Evolutionary conservation across 2,797 vertebrate genomes (phyloP).

Genomic region (Rhodeus uyekii): DNA sequence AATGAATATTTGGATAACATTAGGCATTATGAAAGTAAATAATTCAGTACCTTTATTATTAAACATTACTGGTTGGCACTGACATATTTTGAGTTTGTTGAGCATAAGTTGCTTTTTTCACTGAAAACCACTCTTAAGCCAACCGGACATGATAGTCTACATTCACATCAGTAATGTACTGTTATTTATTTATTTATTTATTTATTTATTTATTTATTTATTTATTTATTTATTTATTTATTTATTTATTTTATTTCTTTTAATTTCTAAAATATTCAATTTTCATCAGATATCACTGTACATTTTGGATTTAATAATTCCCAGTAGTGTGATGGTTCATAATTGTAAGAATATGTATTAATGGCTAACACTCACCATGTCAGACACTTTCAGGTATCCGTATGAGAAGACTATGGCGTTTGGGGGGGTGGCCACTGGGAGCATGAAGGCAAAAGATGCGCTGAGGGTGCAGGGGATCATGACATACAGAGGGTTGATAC

Average conservation of each 20-base stretch:
- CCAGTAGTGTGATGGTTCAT: neutral
- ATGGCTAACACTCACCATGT: conserved; percentile 86
- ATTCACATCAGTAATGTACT: neutral
- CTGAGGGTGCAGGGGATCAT: conserved; percentile 95
- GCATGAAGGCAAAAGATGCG: conserved; percentile 96
- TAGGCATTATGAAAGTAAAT: neutral
- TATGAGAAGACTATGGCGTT: conserved; percentile 97
- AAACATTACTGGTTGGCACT: no score
- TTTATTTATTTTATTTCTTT: neutral
- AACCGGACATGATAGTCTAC: neutral
- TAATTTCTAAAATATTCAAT: neutral
- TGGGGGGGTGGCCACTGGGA: conserved; percentile 94
- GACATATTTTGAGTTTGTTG: no score
- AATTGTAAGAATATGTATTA: neutral
- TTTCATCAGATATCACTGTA: neutral
- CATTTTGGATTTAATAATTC: neutral
- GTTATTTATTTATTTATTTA: no score
- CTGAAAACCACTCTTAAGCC: no score
- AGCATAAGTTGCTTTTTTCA: no score
- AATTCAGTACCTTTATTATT: neutral
- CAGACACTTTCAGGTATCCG: conserved; percentile 87
- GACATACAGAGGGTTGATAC: conserved; percentile 90
- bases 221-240: no score
- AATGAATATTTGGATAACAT: neutral
- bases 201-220: neutral